Conservation (phyloP, 1,140 invertebrate genomes). For the Saxidomus purpurata region DNA sequence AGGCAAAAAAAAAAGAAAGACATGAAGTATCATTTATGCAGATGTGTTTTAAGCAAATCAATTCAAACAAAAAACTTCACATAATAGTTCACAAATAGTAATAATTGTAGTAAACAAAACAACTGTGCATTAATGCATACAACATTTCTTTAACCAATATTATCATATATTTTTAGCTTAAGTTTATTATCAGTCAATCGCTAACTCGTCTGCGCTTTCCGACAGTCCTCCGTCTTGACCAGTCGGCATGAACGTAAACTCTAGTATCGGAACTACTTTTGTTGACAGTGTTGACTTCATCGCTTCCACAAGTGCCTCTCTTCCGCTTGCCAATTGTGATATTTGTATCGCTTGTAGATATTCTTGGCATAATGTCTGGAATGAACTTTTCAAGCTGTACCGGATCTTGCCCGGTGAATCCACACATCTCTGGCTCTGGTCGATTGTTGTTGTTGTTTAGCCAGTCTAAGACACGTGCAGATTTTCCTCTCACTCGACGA, state of each 20-base stretch:
- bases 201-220: neutral
- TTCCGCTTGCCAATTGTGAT: neutral
- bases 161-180: too few relatives aligned
- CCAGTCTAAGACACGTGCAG: conserved; percentile 1
- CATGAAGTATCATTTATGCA: too few relatives aligned
- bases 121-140: too few relatives aligned
- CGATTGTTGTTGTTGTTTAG: neutral
- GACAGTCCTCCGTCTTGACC: neutral
- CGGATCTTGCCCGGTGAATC: neutral
- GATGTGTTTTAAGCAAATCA: too few relatives aligned
- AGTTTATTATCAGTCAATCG: too few relatives aligned
- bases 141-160: too few relatives aligned
- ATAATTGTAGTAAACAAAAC: too few relatives aligned
- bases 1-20: too few relatives aligned
- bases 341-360: neutral
- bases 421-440: neutral
- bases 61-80: too few relatives aligned
- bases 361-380: neutral
- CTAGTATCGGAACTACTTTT: neutral
- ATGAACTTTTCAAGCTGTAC: neutral
- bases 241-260: neutral
- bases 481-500: neutral
- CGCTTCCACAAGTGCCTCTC: neutral
- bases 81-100: too few relatives aligned
- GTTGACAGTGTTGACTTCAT: neutral